A percentile compares a stretch with the other conserved stretches of the same genome.
Evolutionary conservation across 2,797 vertebrate genomes (phyloP).

Genomic region (Coendou prehensilis): DNA sequence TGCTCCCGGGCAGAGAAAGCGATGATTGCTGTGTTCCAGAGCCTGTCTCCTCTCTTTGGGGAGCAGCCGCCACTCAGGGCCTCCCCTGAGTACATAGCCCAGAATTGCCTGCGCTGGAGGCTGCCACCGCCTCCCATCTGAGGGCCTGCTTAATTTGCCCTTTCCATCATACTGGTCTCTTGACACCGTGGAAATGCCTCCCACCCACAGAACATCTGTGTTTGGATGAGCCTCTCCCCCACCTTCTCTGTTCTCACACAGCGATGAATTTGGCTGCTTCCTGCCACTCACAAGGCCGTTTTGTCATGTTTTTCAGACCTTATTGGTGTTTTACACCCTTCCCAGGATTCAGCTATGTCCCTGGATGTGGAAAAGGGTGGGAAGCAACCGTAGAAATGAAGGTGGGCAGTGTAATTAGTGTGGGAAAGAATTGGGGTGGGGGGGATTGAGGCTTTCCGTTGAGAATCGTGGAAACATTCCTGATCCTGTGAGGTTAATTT

Average conservation of each 20-base stretch:
- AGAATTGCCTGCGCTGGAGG: not conserved
- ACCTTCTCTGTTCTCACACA: not conserved
- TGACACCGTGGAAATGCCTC: not conserved
- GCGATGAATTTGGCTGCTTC: not conserved
- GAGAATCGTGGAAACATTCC: not conserved
- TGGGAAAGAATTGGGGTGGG: not conserved
- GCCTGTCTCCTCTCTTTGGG: not conserved
- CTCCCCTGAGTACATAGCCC: not conserved
- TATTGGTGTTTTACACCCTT: not conserved
- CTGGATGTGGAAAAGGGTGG: not conserved
- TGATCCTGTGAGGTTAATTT: not conserved
- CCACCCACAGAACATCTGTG: constrained; percentile 3
- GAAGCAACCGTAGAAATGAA: constrained; percentile 28
- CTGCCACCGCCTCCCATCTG: not conserved
- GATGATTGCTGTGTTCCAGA: constrained; percentile 35
- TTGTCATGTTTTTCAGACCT: not conserved
- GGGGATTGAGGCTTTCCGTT: not conserved
- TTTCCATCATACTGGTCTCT: not conserved
- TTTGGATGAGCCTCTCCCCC: not conserved
- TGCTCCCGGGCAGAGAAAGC: not conserved
- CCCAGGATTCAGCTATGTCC: not conserved
- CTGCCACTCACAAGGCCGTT: not conserved
- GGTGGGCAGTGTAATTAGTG: not conserved
- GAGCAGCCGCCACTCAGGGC: not conserved
- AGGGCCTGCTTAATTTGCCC: constrained; percentile 12